Evolutionary conservation across 2,113 vertebrate genomes (phyloP), one percentile per base, ranked within the genome.

Genomic region (Candoia aspera): DNA sequence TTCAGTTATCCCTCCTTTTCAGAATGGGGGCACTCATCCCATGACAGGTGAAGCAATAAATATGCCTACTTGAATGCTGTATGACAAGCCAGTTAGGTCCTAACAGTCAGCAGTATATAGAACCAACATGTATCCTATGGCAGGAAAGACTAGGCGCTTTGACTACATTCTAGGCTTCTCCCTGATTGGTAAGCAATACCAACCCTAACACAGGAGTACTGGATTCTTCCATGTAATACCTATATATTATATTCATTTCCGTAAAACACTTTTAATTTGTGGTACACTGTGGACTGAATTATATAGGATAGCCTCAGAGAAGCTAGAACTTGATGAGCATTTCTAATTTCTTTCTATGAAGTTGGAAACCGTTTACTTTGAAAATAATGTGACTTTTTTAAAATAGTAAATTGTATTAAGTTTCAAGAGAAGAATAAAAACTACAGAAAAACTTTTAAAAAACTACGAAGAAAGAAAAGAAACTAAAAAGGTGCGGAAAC

Each of bases 91-190:
- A 8, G 46, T 42, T 42, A 37, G 11, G 24, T 68, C 88, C 62
- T 11, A 83, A 49, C 21, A 55, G 73, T 57, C 88, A 2, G 1
- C 0, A 0, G 33, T n/a, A 68, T 88, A 73, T 54, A 91, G 90
- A 17, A 60, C 23, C 64, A 93, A 49, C 21, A n/a, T 83, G 89
- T 29, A 62, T 13, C 24, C 42, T 4, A 1, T 0, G 1, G 1
- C 37, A 92, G 88, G 24, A 73, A 73, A 37, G n/a, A 29, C 37
- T 87, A 23, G 0, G 0, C 0, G 0, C 49, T 91, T 11, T 88
- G 29, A 23, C 6, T 29, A 62, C 3, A 10, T 73, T 57, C 4
- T 49, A 23, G 33, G 64, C 26, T 68, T 49, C 8, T n/a, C 19
- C 37, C 37, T 42, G 15, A 24, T 37, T 29, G 33, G 26, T 5